These are phyloP conservation scores for Drosophila nr. fundita DNA, from an alignment of 2,888 invertebrate genomes.

Conservation along the genomic window DNA sequence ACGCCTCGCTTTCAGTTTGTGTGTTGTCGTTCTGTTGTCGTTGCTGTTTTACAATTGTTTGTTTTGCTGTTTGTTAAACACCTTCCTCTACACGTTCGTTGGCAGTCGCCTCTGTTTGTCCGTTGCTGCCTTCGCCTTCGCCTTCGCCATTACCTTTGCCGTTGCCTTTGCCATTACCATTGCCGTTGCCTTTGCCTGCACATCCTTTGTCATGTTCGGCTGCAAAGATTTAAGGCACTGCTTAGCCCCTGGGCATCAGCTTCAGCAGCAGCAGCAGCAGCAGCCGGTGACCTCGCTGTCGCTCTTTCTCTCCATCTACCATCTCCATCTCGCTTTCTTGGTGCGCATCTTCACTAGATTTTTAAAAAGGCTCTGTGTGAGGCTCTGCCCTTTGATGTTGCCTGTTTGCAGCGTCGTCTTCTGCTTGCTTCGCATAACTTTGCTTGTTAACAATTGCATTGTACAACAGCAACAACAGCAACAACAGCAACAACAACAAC, in stretches of 20 bases:
- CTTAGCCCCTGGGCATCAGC: constrained; percentile 58
- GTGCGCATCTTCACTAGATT: constrained; percentile 52
- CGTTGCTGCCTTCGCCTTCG: constrained; percentile 6
- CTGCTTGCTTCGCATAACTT: constrained; percentile 74
- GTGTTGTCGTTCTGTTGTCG: constrained; percentile 56
- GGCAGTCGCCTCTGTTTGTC: constrained; percentile 68
- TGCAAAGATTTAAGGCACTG: constrained; percentile 71
- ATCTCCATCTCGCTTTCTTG: constrained; percentile 39
- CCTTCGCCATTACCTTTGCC: neutral
- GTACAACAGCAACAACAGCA: constrained; percentile 63
- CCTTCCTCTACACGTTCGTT: constrained; percentile 81
- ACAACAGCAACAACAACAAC: constrained; percentile 8
- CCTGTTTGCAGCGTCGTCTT: constrained; percentile 55
- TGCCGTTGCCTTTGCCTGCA: constrained; percentile 43
- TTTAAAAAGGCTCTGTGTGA: constrained; percentile 45
- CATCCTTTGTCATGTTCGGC: constrained; percentile 79
- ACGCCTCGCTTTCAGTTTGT: constrained; percentile 64
- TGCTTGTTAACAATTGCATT: constrained; percentile 82
- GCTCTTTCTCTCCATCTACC: constrained; percentile 35
- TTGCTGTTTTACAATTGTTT: constrained; percentile 80
- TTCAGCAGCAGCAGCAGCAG: constrained; percentile 31
- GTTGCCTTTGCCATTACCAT: neutral
- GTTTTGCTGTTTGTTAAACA: constrained; percentile 84
- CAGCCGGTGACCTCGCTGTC: constrained; percentile 46
- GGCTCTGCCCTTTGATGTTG: constrained; percentile 66